A percentile compares a stretch with the other conserved stretches of the same genome.
These are phyloP conservation scores for Gasterosteus nipponicus DNA, from an alignment of 2,113 vertebrate species.

Conservation along the genomic window DNA sequence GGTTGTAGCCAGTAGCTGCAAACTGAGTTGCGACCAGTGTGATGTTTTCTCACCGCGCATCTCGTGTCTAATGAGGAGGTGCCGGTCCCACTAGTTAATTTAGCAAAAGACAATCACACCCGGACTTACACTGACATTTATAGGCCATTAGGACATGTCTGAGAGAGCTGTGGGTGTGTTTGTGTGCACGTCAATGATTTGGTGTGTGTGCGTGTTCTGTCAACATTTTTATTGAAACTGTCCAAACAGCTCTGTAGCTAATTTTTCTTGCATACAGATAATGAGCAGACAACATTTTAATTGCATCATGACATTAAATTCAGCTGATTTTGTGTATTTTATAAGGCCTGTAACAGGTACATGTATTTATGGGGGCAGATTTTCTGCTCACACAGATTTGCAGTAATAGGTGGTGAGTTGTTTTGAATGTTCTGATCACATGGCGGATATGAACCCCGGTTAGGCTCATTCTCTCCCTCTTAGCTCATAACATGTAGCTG, in stretches of 20 bases:
- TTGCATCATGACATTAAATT: constrained; percentile 46
- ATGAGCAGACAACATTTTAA: constrained; percentile 57
- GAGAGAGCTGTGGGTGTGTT: constrained; percentile 52
- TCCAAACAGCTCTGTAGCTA: constrained; percentile 41
- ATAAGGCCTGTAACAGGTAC: background rate
- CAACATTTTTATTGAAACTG: constrained; percentile 59
- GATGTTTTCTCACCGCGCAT: constrained; percentile 62
- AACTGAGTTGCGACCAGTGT: constrained; percentile 67
- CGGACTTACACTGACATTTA: constrained; percentile 78
- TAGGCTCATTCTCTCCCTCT: background rate
- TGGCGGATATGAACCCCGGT: background rate
- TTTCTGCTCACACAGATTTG: background rate
- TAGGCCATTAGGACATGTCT: constrained; percentile 75
- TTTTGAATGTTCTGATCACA: background rate
- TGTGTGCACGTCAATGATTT: constrained; percentile 10
- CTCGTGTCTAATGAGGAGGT: constrained; percentile 75
- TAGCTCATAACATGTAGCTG: no score
- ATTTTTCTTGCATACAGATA: constrained; percentile 63
- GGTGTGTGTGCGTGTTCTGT: constrained; percentile 34
- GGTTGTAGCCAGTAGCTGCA: constrained; percentile 48
- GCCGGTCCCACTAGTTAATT: constrained; percentile 72
- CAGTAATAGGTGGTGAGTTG: background rate
- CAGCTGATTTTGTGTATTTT: constrained; percentile 23
- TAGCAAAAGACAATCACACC: constrained; percentile 67
- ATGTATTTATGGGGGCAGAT: background rate